A percentile compares a stretch with the other conserved stretches of the same genome.
These are phyloP conservation scores for Bucco capensis DNA, from an alignment of 2,113 vertebrate genomes.

Conservation along the genomic window DNA sequence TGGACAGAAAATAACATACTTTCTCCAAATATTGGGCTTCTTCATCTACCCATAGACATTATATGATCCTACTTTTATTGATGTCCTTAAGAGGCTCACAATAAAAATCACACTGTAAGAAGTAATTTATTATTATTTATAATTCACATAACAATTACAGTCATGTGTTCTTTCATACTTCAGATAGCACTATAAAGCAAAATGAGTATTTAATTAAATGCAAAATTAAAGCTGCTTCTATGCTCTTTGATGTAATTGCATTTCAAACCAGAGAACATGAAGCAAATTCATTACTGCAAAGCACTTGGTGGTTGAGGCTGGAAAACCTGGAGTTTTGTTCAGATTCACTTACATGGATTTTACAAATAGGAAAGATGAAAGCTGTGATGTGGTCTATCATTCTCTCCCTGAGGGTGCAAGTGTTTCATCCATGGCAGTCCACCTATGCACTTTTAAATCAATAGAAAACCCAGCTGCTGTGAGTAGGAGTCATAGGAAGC, in stretches of 20 bases:
- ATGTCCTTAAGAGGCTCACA: conserved; percentile 10
- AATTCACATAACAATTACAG: not conserved
- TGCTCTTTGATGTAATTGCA: conserved; percentile 50
- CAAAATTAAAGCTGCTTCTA: conserved; percentile 37
- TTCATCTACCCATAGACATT: not conserved
- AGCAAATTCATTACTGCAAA: conserved; percentile 46
- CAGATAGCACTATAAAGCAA: conserved; percentile 5
- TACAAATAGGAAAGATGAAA: not conserved
- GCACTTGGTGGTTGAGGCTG: not conserved
- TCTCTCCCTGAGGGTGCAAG: not conserved
- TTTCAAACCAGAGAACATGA: conserved; percentile 46
- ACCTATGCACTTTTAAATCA: not conserved
- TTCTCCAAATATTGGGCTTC: not conserved
- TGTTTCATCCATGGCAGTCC: not conserved
- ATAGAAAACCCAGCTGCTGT: not conserved
- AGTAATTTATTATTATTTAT: conserved; percentile 6
- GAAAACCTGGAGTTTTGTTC: not conserved
- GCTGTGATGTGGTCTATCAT: not conserved
- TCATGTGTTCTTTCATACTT: not conserved
- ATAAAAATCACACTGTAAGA: not conserved
- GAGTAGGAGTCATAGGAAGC: not conserved
- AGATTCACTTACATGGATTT: not conserved
- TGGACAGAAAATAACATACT: not conserved
- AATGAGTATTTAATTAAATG: conserved; percentile 53
- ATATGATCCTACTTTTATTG: not conserved